Percentiles rank a stretch among this genome's conserved stretches.
phyloP scores from a whole-genome alignment of 1,140 invertebrate species.

The Tetramorium parvispinum region DNA sequence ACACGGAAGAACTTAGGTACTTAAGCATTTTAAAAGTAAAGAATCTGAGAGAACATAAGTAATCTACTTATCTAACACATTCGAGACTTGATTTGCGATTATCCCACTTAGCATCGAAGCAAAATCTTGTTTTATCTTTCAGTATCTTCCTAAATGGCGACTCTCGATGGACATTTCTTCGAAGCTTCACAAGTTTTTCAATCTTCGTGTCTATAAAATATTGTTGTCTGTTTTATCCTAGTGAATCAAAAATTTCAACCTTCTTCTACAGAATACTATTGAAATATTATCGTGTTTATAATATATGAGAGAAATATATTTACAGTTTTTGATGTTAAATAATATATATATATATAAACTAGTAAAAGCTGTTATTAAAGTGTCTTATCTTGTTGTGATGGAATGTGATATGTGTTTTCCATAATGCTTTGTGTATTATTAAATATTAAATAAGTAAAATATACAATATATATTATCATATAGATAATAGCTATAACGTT shows the following conservation, averaged over 20 bases:
- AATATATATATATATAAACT: conserved; percentile 11
- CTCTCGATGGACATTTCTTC: neutral
- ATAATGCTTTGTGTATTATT: conserved; percentile 1
- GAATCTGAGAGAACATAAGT: neutral
- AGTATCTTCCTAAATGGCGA: conserved; percentile 18
- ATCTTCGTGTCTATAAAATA: conserved; percentile 38
- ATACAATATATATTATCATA: neutral
- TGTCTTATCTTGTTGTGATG: conserved; percentile 64
- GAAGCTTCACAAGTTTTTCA: conserved; percentile 26
- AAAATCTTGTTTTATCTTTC: conserved; percentile 45
- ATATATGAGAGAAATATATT: conserved; percentile 38
- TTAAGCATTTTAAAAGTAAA: conserved; percentile 5
- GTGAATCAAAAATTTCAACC: conserved; percentile 64
- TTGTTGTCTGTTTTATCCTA: neutral
- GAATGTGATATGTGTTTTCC: conserved; percentile 42
- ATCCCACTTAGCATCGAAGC: neutral
- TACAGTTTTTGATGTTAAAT: conserved; percentile 34
- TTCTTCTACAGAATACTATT: conserved; percentile 34
- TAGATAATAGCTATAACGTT: neutral
- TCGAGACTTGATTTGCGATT: conserved; percentile 52
- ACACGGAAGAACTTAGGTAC: neutral
- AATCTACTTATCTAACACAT: conserved; percentile 23
- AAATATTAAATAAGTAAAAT: conserved; percentile 28
- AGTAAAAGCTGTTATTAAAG: conserved; percentile 33
- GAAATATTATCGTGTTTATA: conserved; percentile 17